phyloP scores from a whole-genome alignment of 1,140 invertebrate species.

The Berghia stephanieae region DNA sequence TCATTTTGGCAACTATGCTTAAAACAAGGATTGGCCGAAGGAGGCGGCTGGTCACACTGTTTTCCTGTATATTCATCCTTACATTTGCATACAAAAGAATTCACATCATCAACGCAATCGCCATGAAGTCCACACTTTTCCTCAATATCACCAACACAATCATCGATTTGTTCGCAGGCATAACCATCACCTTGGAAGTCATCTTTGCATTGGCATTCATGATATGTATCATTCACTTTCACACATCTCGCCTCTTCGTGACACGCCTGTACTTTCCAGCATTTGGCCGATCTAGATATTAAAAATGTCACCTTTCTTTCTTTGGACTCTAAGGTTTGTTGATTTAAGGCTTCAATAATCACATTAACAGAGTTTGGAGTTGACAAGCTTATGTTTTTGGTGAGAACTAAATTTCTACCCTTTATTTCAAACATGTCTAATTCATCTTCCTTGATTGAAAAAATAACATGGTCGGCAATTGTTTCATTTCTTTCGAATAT shows the following conservation, averaged over 20 bases:
- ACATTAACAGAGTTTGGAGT: slow-evolving; percentile 37
- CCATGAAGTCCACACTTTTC: slow-evolving; percentile 36
- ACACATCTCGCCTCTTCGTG: slow-evolving; percentile 45
- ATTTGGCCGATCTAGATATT: slow-evolving; percentile 39
- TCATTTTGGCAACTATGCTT: slow-evolving; percentile 38
- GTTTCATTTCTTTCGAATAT: neutral
- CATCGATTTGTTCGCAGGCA: slow-evolving; percentile 17
- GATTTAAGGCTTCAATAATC: slow-evolving; percentile 41
- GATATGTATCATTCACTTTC: slow-evolving; percentile 28
- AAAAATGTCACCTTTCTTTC: slow-evolving; percentile 37
- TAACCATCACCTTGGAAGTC: slow-evolving; percentile 81
- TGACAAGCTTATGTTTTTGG: slow-evolving; percentile 34
- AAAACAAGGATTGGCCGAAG: slow-evolving; percentile 27
- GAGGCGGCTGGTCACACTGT: slow-evolving; percentile 40
- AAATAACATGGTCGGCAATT: neutral
- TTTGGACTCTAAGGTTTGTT: slow-evolving; percentile 35
- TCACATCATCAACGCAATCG: slow-evolving; percentile 42
- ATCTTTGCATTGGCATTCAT: slow-evolving; percentile 81
- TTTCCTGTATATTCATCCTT: slow-evolving; percentile 39
- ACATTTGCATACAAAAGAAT: slow-evolving; percentile 45
- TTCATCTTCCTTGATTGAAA: neutral
- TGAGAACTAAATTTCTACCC: slow-evolving; percentile 39
- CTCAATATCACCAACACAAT: neutral
- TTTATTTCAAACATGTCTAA: slow-evolving; percentile 37
- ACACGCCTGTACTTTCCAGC: slow-evolving; percentile 40